Conservation (phyloP, 37 sponge, comb jelly and placozoan species). For the Mnemiopsis leidyi region DNA sequence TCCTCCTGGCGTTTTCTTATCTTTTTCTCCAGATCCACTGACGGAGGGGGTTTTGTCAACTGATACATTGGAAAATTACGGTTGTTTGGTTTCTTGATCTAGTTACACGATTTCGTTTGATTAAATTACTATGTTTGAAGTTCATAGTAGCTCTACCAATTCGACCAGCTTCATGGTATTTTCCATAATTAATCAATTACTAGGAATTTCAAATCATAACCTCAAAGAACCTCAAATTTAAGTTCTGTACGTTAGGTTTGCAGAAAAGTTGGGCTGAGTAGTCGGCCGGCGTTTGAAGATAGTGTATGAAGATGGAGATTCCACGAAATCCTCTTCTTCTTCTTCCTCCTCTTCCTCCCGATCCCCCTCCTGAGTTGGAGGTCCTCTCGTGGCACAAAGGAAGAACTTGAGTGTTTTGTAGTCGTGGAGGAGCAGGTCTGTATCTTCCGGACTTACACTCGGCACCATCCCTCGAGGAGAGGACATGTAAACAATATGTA, state of each 20-base stretch:
- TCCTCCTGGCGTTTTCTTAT: not conserved
- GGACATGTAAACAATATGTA: too few species aligned
- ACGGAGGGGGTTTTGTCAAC: too few species aligned
- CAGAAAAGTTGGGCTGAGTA: slow-evolving; percentile 46
- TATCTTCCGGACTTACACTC: slow-evolving; percentile 45
- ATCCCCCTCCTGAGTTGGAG: not conserved
- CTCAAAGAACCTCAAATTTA: not conserved
- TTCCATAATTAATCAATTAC: too few species aligned
- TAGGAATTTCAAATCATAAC: not conserved
- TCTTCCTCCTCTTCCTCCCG: not conserved
- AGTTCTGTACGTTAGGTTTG: not conserved
- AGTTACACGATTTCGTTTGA: too few species aligned
- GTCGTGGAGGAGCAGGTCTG: slow-evolving; percentile 9
- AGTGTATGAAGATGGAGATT: not conserved
- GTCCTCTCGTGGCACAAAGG: not conserved
- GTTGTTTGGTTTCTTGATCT: too few species aligned
- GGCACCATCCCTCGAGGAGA: slow-evolving; percentile 31
- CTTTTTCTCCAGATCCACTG: not conserved
- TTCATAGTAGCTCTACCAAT: too few species aligned
- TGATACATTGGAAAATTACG: too few species aligned
- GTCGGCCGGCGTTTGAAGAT: not conserved
- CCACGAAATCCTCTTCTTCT: not conserved
- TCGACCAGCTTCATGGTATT: too few species aligned
- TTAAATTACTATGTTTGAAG: too few species aligned
- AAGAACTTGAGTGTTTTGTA: slow-evolving; percentile 29